A percentile compares a stretch with the other conserved stretches of the same genome.
Conservation (phyloP, 2,113 vertebrate genomes). For the Cyprinodon variegatus region DNA sequence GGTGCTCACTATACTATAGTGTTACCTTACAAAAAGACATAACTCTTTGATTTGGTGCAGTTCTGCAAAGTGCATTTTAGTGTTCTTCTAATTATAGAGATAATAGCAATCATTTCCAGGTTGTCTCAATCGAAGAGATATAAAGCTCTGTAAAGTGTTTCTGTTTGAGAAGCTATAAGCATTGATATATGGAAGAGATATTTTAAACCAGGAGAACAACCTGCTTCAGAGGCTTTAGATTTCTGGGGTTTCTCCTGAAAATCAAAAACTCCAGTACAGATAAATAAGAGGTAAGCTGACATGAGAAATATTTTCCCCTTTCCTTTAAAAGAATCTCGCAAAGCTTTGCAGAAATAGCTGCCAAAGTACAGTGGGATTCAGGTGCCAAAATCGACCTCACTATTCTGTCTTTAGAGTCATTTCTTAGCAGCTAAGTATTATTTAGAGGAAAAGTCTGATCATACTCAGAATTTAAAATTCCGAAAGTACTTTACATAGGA, state of each 20-base stretch:
- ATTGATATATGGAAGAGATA: not conserved
- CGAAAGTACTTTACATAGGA: too few species aligned
- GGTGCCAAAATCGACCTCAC: not conserved
- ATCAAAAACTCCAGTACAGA: not conserved
- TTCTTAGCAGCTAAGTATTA: not conserved
- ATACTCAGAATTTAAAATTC: too few species aligned
- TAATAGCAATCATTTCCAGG: not conserved
- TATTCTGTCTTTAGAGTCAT: not conserved
- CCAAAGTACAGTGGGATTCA: not conserved
- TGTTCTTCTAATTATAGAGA: not conserved
- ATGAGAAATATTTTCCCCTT: not conserved
- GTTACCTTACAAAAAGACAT: not conserved
- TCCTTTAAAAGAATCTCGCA: not conserved
- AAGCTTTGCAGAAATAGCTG: not conserved
- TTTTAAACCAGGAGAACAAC: too few species aligned
- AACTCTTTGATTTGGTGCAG: not conserved
- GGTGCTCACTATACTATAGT: not conserved
- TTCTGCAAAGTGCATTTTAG: not conserved
- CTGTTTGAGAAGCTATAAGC: not conserved
- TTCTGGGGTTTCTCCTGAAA: not conserved
- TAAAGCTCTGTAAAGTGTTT: not conserved
- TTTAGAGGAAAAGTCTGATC: too few species aligned
- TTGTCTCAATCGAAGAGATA: not conserved
- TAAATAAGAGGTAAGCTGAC: not conserved
- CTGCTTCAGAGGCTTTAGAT: not conserved